Evolutionary conservation across 2,113 vertebrate genomes (phyloP).

Genomic region (Anguilla japonica): DNA sequence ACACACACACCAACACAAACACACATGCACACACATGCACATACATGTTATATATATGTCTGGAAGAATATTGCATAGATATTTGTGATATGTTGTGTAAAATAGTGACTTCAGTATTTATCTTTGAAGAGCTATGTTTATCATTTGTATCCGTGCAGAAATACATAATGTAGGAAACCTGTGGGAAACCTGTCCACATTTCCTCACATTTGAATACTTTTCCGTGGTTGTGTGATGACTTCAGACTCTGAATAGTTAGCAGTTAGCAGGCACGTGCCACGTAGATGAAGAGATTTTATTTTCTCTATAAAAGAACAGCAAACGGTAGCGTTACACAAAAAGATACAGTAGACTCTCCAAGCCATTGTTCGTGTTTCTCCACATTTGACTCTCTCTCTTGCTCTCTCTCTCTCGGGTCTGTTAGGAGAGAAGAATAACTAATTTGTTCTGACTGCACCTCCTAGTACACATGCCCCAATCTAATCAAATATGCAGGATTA

Average conservation of each 20-base stretch:
- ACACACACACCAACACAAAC: conserved; percentile 30
- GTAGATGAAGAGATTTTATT: background rate
- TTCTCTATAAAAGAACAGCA: background rate
- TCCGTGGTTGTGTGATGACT: background rate
- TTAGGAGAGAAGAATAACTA: background rate
- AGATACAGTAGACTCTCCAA: background rate
- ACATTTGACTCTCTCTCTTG: background rate
- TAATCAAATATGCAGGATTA: background rate
- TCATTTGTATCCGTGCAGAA: conserved; percentile 44
- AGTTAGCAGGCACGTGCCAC: background rate
- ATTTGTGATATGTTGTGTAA: no score
- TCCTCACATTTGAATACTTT: background rate
- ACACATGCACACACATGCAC: conserved; percentile 54
- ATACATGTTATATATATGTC: conserved; percentile 51
- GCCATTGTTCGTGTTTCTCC: background rate
- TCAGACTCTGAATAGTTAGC: background rate
- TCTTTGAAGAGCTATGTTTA: no score
- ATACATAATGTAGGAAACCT: background rate
- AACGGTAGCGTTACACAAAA: background rate
- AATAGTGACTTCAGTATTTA: no score
- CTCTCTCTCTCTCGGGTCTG: background rate
- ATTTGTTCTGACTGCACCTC: background rate
- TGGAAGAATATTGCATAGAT: background rate
- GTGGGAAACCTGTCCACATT: no score
- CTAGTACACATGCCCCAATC: no score